phyloP scores from a whole-genome alignment of 2,797 vertebrate species.

The Anguilla obscura region DNA sequence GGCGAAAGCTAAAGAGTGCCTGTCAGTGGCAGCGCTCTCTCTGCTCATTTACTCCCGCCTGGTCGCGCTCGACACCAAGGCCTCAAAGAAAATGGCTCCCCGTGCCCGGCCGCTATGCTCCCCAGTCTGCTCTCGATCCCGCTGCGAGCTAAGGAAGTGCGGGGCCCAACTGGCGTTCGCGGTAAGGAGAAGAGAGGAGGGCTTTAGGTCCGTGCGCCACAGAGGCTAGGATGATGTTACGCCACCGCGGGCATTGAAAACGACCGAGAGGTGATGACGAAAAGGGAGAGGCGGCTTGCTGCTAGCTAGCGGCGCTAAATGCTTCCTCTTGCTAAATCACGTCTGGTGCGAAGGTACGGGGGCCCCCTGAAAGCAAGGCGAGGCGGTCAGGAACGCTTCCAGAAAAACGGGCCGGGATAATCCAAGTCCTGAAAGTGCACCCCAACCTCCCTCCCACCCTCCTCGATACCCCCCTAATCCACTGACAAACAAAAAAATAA shows the following conservation, averaged over 20 bases:
- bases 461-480: background rate
- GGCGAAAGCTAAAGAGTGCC: background rate
- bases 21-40: background rate
- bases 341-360: background rate
- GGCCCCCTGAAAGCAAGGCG: background rate
- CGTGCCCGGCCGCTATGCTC: background rate
- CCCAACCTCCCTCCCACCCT: too few species aligned
- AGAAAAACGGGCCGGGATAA: background rate
- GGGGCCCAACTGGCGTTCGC: background rate
- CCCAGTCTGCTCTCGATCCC: background rate
- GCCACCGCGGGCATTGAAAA: slow-evolving; percentile 9
- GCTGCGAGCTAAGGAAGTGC: slow-evolving; percentile 9
- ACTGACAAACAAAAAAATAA: background rate
- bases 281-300: background rate
- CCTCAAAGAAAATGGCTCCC: slow-evolving; percentile 37
- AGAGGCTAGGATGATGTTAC: background rate
- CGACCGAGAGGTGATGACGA: background rate
- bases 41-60: background rate
- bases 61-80: background rate
- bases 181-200: background rate
- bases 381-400: background rate
- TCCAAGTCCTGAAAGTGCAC: background rate
- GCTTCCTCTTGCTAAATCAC: slow-evolving; percentile 30
- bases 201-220: background rate
- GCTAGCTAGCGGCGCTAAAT: background rate